Conservation (phyloP, 1,140 invertebrate species). For the Chironomus striatipennis region DNA sequence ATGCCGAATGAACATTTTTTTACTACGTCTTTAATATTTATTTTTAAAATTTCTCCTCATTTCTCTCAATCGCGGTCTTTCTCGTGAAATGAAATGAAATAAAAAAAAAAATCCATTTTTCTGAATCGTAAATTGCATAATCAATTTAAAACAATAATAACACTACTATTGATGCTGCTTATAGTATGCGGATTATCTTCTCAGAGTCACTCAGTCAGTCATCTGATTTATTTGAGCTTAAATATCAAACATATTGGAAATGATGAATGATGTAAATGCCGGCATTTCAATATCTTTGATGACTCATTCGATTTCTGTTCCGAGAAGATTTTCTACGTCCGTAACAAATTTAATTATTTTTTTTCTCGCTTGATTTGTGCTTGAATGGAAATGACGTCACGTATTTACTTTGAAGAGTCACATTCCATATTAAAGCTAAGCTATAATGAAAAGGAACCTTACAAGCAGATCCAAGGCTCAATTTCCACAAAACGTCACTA, state of each 20-base stretch:
- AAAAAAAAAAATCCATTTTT: background rate
- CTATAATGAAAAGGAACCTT: too few species aligned
- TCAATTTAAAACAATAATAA: background rate
- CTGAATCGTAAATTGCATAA: background rate
- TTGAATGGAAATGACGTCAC: too few species aligned
- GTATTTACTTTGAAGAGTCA: too few species aligned
- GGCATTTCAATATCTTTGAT: background rate
- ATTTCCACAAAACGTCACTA: too few species aligned
- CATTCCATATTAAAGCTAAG: too few species aligned
- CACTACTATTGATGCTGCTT: too few species aligned
- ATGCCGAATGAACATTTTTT: background rate
- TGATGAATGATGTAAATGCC: background rate
- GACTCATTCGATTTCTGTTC: background rate
- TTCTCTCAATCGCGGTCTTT: background rate
- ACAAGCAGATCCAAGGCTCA: too few species aligned
- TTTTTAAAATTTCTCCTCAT: background rate
- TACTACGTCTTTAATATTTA: slow-evolving; percentile 6
- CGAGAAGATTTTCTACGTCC: too few species aligned
- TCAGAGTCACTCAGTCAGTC: too few species aligned
- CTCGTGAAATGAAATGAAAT: background rate
- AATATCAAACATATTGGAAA: background rate
- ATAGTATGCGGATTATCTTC: too few species aligned
- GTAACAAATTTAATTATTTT: too few species aligned
- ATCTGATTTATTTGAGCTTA: background rate
- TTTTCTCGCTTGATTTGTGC: too few species aligned